Base-by-base conservation (phyloP, 92 coral and sea anemone species). In the Palythoa caribaeorum region DNA sequence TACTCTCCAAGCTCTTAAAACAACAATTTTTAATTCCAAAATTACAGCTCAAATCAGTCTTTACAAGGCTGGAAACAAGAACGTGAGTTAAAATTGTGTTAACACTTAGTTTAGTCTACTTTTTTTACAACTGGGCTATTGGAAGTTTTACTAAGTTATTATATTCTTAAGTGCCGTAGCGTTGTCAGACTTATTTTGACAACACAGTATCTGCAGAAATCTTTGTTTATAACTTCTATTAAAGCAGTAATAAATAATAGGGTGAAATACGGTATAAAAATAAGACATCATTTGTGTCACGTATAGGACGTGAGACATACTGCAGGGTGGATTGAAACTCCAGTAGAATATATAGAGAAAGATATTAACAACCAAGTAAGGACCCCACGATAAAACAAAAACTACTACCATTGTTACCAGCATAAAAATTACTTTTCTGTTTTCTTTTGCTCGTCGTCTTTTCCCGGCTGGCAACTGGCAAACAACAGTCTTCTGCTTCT, bases 391-490 rank as follows among this genome's bases (percentile, higher is more conserved):
- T 12, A 78, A 47, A 78, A 78, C 3, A 53, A 78, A 78, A 4
- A 78, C 69, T 6, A 57, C 13, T 5, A 78, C 71, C 69, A 78
- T 55, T 6, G 83, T 78, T 9, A 78, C 71, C 28, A 78, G 20
- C 83, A 78, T 78, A 78, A 20, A 78, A 16, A 78, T 78, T 1
- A 78, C 83, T 6, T 78, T 78, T 38, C 83, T 78, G 83, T 78
- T 78, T 53, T 78, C 83, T 15, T 20, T 38, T 36, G 66, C 70
- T 21, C 83, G 66, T 35, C 83, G 54, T 50, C 59, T 78, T 55
- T 70, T 55, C 15, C 71, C 83, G 17, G 66, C 83, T 6, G 83
- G 83, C 83, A 78, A 38, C 35, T 78, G 71, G 19, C 44, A 53
- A 11, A 78, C 70, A 54, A 55, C 60, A 6, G 83, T 4, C 5